phyloP scores from a whole-genome alignment of 2,888 invertebrate species.

The Leucophenga maculata region DNA sequence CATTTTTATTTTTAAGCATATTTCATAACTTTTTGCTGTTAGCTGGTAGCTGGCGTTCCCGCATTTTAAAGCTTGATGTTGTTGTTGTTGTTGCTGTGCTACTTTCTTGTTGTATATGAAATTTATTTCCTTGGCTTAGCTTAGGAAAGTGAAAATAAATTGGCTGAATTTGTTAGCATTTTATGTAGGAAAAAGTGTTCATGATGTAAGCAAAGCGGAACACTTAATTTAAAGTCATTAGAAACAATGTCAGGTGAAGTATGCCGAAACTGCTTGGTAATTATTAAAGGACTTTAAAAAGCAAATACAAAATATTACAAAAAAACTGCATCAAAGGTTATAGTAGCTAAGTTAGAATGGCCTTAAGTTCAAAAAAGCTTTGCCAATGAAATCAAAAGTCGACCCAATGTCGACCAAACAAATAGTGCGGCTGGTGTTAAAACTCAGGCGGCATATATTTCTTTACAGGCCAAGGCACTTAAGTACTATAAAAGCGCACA shows the following conservation, averaged over 20 bases:
- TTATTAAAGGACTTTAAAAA: too few relatives aligned
- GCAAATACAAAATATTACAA: too few relatives aligned
- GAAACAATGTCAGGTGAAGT: neutral
- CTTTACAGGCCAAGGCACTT: conserved; percentile 32
- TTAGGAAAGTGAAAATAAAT: conserved; percentile 50
- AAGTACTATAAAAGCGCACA: conserved; percentile 47
- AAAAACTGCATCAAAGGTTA: neutral
- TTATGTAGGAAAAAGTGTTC: conserved; percentile 45
- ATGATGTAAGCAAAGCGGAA: neutral
- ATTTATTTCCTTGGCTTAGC: conserved; percentile 48
- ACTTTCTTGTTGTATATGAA: conserved; percentile 22
- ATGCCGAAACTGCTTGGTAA: neutral
- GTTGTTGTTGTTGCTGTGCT: neutral
- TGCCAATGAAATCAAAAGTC: neutral
- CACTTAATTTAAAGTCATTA: too few relatives aligned
- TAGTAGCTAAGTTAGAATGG: neutral
- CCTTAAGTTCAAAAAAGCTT: neutral
- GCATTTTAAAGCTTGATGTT: neutral
- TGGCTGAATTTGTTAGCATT: conserved; percentile 63
- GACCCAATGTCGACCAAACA: too few relatives aligned
- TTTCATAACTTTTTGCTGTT: conserved; percentile 59
- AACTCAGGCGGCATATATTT: neutral
- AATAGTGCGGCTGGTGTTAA: neutral
- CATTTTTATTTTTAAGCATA: conserved; percentile 52
- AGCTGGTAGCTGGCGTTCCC: conserved; percentile 42